Evolutionary conservation across 2,113 vertebrate genomes (phyloP).

Genomic region (Pygoscelis adeliae): DNA sequence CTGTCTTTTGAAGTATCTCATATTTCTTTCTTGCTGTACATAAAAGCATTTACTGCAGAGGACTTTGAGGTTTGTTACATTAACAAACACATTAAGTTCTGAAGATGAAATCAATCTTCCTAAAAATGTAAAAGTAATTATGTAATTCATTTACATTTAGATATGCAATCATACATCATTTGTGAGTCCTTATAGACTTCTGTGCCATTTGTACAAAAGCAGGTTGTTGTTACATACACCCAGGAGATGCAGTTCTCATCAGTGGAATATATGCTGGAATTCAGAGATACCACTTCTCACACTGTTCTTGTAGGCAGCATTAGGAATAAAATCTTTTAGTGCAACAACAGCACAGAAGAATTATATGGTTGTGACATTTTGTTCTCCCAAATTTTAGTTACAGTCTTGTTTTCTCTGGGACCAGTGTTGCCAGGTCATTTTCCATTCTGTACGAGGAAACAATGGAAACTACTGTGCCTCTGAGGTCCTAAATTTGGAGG

Average conservation of each 20-base stretch:
- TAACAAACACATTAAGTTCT: slow-evolving; percentile 19
- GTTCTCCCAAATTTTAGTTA: slow-evolving; percentile 19
- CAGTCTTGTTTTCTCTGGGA: neutral
- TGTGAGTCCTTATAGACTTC: neutral
- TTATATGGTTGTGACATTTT: slow-evolving; percentile 36
- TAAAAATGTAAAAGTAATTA: slow-evolving; percentile 13
- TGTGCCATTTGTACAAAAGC: neutral
- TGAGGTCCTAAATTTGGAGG: neutral
- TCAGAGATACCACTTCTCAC: slow-evolving; percentile 43
- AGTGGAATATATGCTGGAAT: slow-evolving; percentile 3
- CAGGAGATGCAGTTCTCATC: slow-evolving; percentile 12
- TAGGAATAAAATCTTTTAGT: slow-evolving; percentile 19
- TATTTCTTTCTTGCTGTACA: slow-evolving; percentile 22
- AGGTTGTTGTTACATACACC: neutral
- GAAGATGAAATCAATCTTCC: neutral
- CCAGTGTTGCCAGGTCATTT: neutral
- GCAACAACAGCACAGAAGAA: neutral
- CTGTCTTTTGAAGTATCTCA: neutral
- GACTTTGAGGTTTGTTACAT: neutral
- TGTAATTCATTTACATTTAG: slow-evolving; percentile 44
- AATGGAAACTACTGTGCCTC: neutral
- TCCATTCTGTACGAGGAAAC: neutral
- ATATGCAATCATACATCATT: slow-evolving; percentile 12
- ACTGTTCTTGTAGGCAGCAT: slow-evolving; percentile 1
- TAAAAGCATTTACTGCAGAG: slow-evolving; percentile 9